Base-by-base conservation (phyloP, 2,113 vertebrate species). In the Hippocampus mohnikei region DNA sequence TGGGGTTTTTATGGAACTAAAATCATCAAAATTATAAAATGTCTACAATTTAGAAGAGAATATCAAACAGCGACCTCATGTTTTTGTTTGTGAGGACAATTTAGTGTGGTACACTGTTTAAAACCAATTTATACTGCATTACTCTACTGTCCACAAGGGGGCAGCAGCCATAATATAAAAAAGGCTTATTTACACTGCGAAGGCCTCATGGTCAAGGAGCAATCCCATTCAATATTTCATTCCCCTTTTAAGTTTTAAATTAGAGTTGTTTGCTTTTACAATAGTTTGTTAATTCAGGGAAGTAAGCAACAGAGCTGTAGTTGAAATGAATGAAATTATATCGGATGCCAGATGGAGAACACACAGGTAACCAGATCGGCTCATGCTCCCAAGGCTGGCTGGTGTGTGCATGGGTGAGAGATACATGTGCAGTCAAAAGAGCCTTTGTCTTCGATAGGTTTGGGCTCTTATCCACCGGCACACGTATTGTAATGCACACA, bases 381-480 rank as follows among this genome's bases (percentile, higher is more conserved):
- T 74, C 29, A 48, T 71, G 59, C 70, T 76, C 80, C 73, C 77
- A 80, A 87, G 78, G 85, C 72, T 21, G 77, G 75, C 80, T 77
- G 70, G 77, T 79, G 78, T 75, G 83, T 62, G 20, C 33, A 74
- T 67, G 59, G 76, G 64, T 8, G 44, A 73, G 56, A 69, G 72
- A 80, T 41, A 76, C 4, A 25, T 67, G 66, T 74, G 42, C 53
- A 69, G 75, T 86, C 78, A 89, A 88, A 89, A 87, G 86, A 85
- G 65, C 66, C 77, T 87, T 89, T 90, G 85, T 90, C 72, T 74
- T 66, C 0, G 44, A 70, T 70, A 86, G 85, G 70, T 80, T 78
- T 85, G 78, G 20, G 25, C 18, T 23, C 12, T 13, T 65, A n/a
- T 21, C 73, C 67, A 63, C 46, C 76, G 63, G 74, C 65, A 68